Evolutionary conservation across 2,113 vertebrate genomes (phyloP), one percentile per base, ranked within the genome.

Genomic region (Trachemys scripta): DNA sequence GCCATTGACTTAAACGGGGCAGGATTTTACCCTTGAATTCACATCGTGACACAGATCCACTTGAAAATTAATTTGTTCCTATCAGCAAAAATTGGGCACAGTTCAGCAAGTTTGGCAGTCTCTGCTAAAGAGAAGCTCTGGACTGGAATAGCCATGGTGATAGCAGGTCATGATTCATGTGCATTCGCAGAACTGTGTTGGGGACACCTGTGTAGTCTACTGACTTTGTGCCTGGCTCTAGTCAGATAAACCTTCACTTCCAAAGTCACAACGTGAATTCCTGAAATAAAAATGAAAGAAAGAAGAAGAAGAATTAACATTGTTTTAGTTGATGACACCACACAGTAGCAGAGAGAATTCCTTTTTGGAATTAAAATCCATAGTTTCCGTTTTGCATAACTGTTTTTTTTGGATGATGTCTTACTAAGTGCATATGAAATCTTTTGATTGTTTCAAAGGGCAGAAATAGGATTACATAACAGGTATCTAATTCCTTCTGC

Each of bases 41-140:
- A 1, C 0, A 0, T 45, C 92, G 53, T 94, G 95, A 94, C 69
- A 95, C 47, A 51, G 81, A 75, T 81, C 47, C 75, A 29, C 91
- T 92, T 96, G 85, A 96, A 59, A 83, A 83, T 93, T 16, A 90
- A 79, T 84, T 87, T 49, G 35, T 89, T 89, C 59, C 42, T 27
- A 13, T 76, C 29, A n/a, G 24, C 1, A 2, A 72, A 92, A 92
- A 65, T 25, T 16, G 80, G 78, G 20, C 75, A 76, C 13, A 47
- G 42, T 12, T 78, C 75, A 42, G 75, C 24, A 27, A 13, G 75
- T 78, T 78, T 47, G 42, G 38, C 42, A 24, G 24, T 5, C 22
- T 75, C 12, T 78, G 42, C 24, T 78, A 22, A 12, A 78, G 75
- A 47, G 42, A 13, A 3, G 75, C 24, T 3, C 22, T 78, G 24